Evolutionary conservation across 2,888 invertebrate genomes (phyloP).

Genomic region (Automeris io): DNA sequence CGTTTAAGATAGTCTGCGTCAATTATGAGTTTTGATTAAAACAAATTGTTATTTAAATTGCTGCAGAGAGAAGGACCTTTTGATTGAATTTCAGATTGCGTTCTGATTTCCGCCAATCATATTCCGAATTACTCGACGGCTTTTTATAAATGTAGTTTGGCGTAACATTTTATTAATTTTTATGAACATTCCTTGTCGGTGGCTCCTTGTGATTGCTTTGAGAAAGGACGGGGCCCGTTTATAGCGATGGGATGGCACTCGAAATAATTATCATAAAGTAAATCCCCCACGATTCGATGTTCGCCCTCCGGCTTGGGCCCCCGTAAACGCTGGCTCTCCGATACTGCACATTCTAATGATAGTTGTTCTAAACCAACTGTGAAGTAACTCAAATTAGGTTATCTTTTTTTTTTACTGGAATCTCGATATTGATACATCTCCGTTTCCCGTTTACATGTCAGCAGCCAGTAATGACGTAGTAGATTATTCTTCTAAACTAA

Average conservation of each 20-base stretch:
- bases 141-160: slow-evolving; percentile 39
- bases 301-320: slow-evolving; percentile 50
- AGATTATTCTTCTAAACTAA: slow-evolving; percentile 1
- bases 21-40: not conserved
- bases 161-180: slow-evolving; percentile 55
- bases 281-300: slow-evolving; percentile 69
- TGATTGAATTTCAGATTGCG: slow-evolving; percentile 38
- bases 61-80: slow-evolving; percentile 23
- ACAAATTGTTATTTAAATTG: slow-evolving; percentile 2
- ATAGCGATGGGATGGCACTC: slow-evolving; percentile 60
- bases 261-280: slow-evolving; percentile 75
- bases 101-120: slow-evolving; percentile 46
- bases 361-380: slow-evolving; percentile 13
- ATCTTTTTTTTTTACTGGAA: not conserved
- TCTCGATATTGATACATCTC: not conserved
- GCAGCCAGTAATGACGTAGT: slow-evolving; percentile 1
- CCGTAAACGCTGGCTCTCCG: slow-evolving; percentile 57
- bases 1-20: too few relatives aligned
- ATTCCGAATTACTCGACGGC: slow-evolving; percentile 39
- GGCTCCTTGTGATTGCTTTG: slow-evolving; percentile 43
- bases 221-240: slow-evolving; percentile 37
- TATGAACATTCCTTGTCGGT: slow-evolving; percentile 40
- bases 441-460: slow-evolving; percentile 3
- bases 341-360: slow-evolving; percentile 44
- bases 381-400: not conserved